Evolutionary conservation across 2,888 invertebrate genomes (phyloP).

Genomic region (Trissolcus brochymenae): DNA sequence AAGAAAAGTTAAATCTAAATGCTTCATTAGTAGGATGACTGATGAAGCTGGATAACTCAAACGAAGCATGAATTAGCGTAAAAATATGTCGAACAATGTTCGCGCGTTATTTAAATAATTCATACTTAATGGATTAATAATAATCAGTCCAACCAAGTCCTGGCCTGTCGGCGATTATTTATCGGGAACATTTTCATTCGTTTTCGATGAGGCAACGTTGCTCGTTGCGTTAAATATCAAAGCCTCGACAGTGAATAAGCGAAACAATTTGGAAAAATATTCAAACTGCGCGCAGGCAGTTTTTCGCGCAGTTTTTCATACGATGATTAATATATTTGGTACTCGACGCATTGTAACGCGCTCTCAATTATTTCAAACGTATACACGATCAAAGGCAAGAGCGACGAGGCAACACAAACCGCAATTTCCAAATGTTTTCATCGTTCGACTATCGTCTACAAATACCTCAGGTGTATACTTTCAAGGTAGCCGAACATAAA

Average conservation of each 20-base stretch:
- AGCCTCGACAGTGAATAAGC: slow-evolving; percentile 22
- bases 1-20: no score
- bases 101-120: slow-evolving; percentile 43
- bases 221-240: slow-evolving; percentile 24
- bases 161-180: slow-evolving; percentile 33
- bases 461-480: slow-evolving; percentile 41
- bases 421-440: slow-evolving; percentile 55
- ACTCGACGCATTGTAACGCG: slow-evolving; percentile 18
- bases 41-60: neutral
- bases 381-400: slow-evolving; percentile 20
- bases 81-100: slow-evolving; percentile 12
- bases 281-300: slow-evolving; percentile 18
- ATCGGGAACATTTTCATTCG: slow-evolving; percentile 26
- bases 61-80: neutral
- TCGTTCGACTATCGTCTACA: slow-evolving; percentile 49
- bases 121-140: slow-evolving; percentile 43
- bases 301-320: slow-evolving; percentile 26
- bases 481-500: slow-evolving; percentile 51
- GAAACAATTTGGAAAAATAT: slow-evolving; percentile 36
- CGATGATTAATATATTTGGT: slow-evolving; percentile 39
- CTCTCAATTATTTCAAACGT: slow-evolving; percentile 43
- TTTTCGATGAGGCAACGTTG: slow-evolving; percentile 28
- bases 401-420: slow-evolving; percentile 25
- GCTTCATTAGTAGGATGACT: no score
- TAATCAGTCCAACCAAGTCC: slow-evolving; percentile 12